Percentiles rank a stretch among this genome's conserved stretches.
These are phyloP conservation scores for Anagrus nilaparvatae DNA, from an alignment of 1,140 invertebrate species.

Conservation along the genomic window DNA sequence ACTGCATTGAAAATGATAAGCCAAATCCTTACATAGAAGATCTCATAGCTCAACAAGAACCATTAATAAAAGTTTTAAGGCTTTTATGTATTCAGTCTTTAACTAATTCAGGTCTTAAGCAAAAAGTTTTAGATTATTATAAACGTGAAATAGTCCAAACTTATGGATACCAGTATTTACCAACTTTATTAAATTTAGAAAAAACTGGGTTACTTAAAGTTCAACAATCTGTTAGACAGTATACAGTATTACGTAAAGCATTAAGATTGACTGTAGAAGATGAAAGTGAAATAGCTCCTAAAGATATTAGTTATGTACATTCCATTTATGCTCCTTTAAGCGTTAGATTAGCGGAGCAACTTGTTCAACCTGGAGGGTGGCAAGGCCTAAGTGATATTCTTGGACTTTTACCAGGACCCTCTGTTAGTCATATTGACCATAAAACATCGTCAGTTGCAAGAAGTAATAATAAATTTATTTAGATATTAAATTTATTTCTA, in stretches of 20 bases:
- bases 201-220: slow-evolving; percentile 70
- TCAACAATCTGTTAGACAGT: slow-evolving; percentile 59
- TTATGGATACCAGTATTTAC: slow-evolving; percentile 79
- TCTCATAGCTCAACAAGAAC: slow-evolving; percentile 73
- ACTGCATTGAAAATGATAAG: slow-evolving; percentile 85
- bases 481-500: slow-evolving; percentile 48
- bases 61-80: slow-evolving; percentile 72
- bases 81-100: slow-evolving; percentile 83
- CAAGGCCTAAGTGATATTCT: slow-evolving; percentile 58
- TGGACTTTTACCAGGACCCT: slow-evolving; percentile 52
- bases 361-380: slow-evolving; percentile 78
- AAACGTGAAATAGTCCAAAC: slow-evolving; percentile 82
- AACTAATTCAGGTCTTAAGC: slow-evolving; percentile 81
- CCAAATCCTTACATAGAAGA: slow-evolving; percentile 83
- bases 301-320: slow-evolving; percentile 88
- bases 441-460: slow-evolving; percentile 35
- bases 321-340: slow-evolving; percentile 92
- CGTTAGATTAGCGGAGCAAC: slow-evolving; percentile 74
- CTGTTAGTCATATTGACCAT: slow-evolving; percentile 28
- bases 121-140: slow-evolving; percentile 82
- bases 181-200: slow-evolving; percentile 80
- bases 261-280: slow-evolving; percentile 80
- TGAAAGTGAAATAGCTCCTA: slow-evolving; percentile 70
- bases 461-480: slow-evolving; percentile 39
- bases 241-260: slow-evolving; percentile 61